Evolutionary conservation across 2,888 invertebrate genomes (phyloP), one percentile per base, ranked within the genome.

Genomic region (Ornithoptera priamus): DNA sequence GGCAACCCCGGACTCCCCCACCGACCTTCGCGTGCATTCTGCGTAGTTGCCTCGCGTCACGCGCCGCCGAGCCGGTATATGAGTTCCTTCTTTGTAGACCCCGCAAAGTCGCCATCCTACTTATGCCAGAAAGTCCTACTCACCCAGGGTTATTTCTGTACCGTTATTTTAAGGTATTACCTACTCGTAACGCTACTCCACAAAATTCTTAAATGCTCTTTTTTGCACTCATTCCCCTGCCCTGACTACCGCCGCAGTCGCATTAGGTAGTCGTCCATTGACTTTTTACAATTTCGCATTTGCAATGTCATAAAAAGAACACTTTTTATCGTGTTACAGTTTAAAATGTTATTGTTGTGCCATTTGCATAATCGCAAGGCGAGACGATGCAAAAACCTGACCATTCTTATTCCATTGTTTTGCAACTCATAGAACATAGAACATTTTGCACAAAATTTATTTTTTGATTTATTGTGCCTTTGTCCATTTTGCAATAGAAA

Each of bases 81-180:
- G 95, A 95, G 95, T 95, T 95, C 95, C 95, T 95, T 94, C 93
- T 81, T 85, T 85, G 92, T 93, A 93, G 93, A 89, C 86, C 85
- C 82, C 83, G 86, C 85, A 85, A 79, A 76, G 78, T 77, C 75
- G 82, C 76, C 58, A 76, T 72, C 77, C 78, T 78, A 79, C 78
- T 79, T 75, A 75, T 72, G 74, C 71, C 75, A 72, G 72, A 73
- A 74, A 68, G 12, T 74, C 62, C 67, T 67, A 64, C 69, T 72
- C 72, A 67, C 68, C 68, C 60, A 12, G 22, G 65, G 60, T 62
- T 67, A 69, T 59, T 62, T 63, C 42, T 39, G 24, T 17, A 63
- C 65, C 64, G 68, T 69, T 65, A 69, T 69, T 68, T 67, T 63
- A 39, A 67, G 62, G 67, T 68, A 71, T 62, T 67, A 50, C 72